A percentile compares a stretch with the other conserved stretches of the same genome.
Conservation (phyloP, 1,140 invertebrate genomes). For the Aphidius ervi region DNA sequence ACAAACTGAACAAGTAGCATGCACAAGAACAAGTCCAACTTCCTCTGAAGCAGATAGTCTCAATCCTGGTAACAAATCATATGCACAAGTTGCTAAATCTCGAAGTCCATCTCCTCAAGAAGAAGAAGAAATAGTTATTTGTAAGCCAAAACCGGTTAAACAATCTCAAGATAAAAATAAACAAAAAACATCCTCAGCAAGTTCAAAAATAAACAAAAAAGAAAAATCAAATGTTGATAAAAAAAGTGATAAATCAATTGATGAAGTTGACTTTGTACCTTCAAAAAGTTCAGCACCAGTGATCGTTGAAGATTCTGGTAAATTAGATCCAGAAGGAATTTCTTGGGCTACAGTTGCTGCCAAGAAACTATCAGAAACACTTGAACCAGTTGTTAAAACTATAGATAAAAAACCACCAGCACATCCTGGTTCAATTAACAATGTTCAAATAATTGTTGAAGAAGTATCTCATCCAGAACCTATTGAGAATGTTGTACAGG, state of each 20-base stretch:
- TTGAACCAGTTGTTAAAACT: slow-evolving; percentile 8
- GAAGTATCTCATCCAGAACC: slow-evolving; percentile 32
- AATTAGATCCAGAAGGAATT: slow-evolving; percentile 12
- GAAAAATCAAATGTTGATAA: too few relatives aligned
- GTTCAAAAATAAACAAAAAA: too few relatives aligned
- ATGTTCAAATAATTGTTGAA: slow-evolving; percentile 52
- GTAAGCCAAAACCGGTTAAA: slow-evolving; percentile 23
- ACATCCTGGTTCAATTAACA: slow-evolving; percentile 27
- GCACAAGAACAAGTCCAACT: slow-evolving; percentile 2
- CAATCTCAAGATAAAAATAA: too few relatives aligned
- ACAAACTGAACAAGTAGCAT: too few relatives aligned
- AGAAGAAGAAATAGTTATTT: slow-evolving; percentile 19
- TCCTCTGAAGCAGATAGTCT: slow-evolving; percentile 16
- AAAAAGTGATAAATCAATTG: too few relatives aligned
- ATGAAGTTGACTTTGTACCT: too few relatives aligned
- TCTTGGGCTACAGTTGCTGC: slow-evolving; percentile 37
- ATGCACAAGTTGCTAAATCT: slow-evolving; percentile 57
- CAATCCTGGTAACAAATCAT: slow-evolving; percentile 54
- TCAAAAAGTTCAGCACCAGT: too few relatives aligned
- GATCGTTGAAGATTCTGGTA: too few relatives aligned
- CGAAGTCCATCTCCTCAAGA: slow-evolving; percentile 23
- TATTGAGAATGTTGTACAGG: slow-evolving; percentile 41
- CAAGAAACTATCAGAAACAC: slow-evolving; percentile 26
- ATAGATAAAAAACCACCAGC: slow-evolving; percentile 10
- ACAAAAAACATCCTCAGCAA: too few relatives aligned